Conservation (phyloP, 2,113 vertebrate genomes). For the Aramus guarauna region DNA sequence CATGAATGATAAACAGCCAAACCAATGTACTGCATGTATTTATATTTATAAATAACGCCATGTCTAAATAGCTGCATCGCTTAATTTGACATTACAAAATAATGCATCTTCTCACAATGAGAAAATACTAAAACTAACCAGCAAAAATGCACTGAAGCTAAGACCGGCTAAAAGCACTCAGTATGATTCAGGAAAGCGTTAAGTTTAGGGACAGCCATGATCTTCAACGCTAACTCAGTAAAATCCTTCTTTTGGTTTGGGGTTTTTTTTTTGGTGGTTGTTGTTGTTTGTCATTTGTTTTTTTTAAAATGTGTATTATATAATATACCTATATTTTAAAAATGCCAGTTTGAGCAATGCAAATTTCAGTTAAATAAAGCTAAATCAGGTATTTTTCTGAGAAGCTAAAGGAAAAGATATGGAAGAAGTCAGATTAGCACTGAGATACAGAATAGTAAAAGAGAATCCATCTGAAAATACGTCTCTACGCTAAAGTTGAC, state of each 20-base stretch:
- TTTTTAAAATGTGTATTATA: background rate
- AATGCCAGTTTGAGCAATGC: background rate
- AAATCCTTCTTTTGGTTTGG: background rate
- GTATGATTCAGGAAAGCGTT: background rate
- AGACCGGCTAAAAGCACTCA: background rate
- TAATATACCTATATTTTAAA: background rate
- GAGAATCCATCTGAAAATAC: background rate
- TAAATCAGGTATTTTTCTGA: conserved; percentile 14
- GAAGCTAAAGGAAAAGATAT: background rate
- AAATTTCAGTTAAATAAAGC: background rate
- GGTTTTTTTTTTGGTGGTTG: background rate
- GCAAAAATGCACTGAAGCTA: conserved; percentile 49
- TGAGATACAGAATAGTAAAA: background rate
- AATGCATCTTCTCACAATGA: conserved; percentile 1
- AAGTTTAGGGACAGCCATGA: background rate
- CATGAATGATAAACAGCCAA: conserved; percentile 45
- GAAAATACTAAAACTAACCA: conserved; percentile 43
- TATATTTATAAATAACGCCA: conserved; percentile 21
- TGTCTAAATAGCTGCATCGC: conserved; percentile 8
- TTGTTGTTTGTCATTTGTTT: background rate
- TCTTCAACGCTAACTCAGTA: background rate
- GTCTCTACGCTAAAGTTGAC: background rate
- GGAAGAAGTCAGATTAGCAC: background rate
- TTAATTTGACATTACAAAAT: conserved; percentile 29
- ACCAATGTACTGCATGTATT: conserved; percentile 22